phyloP scores from a whole-genome alignment of 2,888 invertebrate genomes.

The Polylopha cassiicola region DNA sequence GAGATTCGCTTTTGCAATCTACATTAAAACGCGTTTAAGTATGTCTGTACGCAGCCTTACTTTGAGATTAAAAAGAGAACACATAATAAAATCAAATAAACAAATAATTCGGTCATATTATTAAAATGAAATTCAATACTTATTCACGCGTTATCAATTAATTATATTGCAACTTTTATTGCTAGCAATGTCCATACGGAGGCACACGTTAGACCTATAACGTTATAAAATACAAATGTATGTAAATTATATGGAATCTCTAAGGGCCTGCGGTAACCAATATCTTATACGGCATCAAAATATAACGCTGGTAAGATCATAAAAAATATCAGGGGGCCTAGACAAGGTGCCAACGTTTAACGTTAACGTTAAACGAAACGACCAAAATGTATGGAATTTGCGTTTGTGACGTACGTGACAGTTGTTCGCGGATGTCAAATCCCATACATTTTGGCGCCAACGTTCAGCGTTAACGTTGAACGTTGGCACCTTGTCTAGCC shows the following conservation, averaged over 20 bases:
- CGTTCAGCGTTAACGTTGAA: too few relatives aligned
- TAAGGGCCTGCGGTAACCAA: too few relatives aligned
- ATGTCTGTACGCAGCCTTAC: conserved; percentile 36
- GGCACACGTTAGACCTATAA: conserved; percentile 50
- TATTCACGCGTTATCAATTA: conserved; percentile 31
- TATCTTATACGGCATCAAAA: too few relatives aligned
- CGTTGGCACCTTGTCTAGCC: too few relatives aligned
- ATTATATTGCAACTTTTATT: conserved; percentile 62
- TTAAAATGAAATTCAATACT: conserved; percentile 35
- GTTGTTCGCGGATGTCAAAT: too few relatives aligned
- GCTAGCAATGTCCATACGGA: conserved; percentile 50
- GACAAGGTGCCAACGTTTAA: too few relatives aligned
- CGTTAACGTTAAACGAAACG: too few relatives aligned
- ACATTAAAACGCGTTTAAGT: conserved; percentile 39
- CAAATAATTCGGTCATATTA: conserved; percentile 38
- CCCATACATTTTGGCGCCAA: too few relatives aligned
- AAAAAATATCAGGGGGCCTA: too few relatives aligned
- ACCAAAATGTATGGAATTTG: too few relatives aligned
- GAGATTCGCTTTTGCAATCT: conserved; percentile 35
- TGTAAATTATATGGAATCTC: conserved; percentile 54
- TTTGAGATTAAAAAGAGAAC: conserved; percentile 38
- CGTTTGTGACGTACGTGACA: too few relatives aligned
- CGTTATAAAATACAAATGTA: conserved; percentile 39
- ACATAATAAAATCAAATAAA: conserved; percentile 40
- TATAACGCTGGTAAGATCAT: too few relatives aligned